phyloP scores from a whole-genome alignment of 1,140 invertebrate genomes.

The Solenopsis invicta region DNA sequence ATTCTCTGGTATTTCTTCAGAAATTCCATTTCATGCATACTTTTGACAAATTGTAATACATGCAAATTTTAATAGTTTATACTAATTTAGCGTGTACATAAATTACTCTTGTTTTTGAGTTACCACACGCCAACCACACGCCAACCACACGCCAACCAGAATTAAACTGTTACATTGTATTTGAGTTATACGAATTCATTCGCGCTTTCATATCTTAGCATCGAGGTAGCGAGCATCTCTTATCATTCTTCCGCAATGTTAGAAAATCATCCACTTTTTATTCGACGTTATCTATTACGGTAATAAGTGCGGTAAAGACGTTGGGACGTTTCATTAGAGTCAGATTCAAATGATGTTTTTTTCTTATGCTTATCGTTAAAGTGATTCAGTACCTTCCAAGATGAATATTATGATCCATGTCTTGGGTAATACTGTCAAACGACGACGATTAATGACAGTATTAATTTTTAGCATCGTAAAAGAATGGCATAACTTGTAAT shows the following conservation, averaged over 20 bases:
- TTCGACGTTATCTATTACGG: constrained; percentile 36
- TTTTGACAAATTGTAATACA: not conserved
- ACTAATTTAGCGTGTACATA: not conserved
- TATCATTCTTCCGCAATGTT: constrained; percentile 37
- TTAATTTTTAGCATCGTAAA: constrained; percentile 13
- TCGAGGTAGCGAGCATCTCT: not conserved
- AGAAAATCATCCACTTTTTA: constrained; percentile 31
- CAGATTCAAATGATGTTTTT: constrained; percentile 20
- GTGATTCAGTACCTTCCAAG: not conserved
- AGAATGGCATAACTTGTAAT: not conserved
- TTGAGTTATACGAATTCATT: not conserved
- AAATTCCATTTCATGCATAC: not conserved
- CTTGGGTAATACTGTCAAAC: not conserved
- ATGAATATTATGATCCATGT: not conserved
- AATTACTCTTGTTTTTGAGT: constrained; percentile 23
- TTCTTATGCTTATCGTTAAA: not conserved
- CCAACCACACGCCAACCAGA: not conserved
- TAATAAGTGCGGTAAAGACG: constrained; percentile 24
- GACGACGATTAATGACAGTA: not conserved
- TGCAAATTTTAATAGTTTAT: not conserved
- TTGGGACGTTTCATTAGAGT: not conserved
- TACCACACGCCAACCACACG: not conserved
- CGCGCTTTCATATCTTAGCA: not conserved
- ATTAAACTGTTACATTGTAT: not conserved
- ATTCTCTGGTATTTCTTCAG: not conserved